Conservation (phyloP, 2,888 invertebrate genomes). For the Drosophila merina region DNA sequence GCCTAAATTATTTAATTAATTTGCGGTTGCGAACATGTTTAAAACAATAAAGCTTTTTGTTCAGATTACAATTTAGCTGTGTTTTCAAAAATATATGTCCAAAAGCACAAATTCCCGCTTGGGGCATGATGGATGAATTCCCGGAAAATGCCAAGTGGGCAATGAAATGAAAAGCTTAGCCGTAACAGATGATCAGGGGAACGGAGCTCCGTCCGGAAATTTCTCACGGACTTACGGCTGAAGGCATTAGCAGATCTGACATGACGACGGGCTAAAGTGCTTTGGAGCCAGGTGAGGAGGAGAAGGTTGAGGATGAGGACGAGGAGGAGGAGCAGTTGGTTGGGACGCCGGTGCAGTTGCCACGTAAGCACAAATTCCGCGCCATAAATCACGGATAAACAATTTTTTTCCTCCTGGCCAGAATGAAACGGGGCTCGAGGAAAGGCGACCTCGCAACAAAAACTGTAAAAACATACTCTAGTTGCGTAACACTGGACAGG, state of each 20-base stretch:
- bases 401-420: conserved; percentile 49
- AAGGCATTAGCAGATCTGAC: conserved; percentile 38
- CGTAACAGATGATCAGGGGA: conserved; percentile 25
- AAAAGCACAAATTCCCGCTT: conserved; percentile 13
- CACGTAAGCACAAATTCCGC: conserved; percentile 68
- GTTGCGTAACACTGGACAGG: conserved; percentile 66
- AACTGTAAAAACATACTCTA: conserved; percentile 38
- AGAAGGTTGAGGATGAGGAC: not conserved
- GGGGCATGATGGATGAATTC: conserved; percentile 16
- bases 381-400: conserved; percentile 71
- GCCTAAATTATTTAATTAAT: conserved; percentile 5
- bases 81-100: conserved; percentile 3
- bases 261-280: conserved; percentile 39
- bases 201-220: conserved; percentile 21
- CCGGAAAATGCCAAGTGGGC: conserved; percentile 13
- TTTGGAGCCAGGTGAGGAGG: conserved; percentile 31
- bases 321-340: conserved; percentile 18
- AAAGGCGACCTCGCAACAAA: conserved; percentile 25
- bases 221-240: conserved; percentile 19
- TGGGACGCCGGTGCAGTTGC: conserved; percentile 25
- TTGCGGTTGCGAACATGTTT: conserved; percentile 1
- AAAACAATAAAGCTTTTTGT: not conserved
- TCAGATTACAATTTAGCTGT: not conserved
- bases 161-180: conserved; percentile 24
- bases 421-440: conserved; percentile 33